These are phyloP conservation scores for Syngnathus floridae DNA, from an alignment of 2,113 vertebrate species.

Conservation along the genomic window DNA sequence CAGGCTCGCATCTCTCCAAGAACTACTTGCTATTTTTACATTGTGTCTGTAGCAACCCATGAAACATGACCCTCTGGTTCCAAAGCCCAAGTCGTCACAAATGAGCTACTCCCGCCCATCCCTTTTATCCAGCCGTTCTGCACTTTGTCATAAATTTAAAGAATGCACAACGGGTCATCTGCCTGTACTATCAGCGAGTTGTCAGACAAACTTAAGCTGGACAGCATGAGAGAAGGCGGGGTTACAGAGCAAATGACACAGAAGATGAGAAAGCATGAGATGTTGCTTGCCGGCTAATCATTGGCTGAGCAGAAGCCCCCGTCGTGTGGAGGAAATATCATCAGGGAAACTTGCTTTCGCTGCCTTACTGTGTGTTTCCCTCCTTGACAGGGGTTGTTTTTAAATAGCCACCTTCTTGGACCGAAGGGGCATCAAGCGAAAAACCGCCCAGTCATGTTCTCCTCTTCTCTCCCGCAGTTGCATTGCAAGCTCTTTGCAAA, in stretches of 20 bases:
- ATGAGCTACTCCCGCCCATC: background rate
- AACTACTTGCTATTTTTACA: background rate
- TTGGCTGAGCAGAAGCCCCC: constrained; percentile 59
- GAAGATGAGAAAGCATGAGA: constrained; percentile 42
- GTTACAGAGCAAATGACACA: constrained; percentile 31
- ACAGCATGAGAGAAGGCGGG: constrained; percentile 46
- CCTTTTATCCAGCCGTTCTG: background rate
- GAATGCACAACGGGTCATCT: background rate
- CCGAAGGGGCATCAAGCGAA: constrained; percentile 48
- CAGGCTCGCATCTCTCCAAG: background rate
- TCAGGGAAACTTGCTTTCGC: constrained; percentile 72
- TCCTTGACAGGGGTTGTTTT: constrained; percentile 70
- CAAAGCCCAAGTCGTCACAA: no score
- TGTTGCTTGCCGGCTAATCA: constrained; percentile 54
- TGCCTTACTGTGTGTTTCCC: constrained; percentile 65
- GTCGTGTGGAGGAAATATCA: constrained; percentile 70
- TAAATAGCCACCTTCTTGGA: constrained; percentile 70
- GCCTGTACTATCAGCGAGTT: background rate
- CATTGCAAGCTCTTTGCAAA: constrained; percentile 75
- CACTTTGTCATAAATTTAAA: background rate
- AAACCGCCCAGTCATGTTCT: constrained; percentile 60
- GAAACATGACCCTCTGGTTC: no score
- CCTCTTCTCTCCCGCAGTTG: constrained; percentile 70
- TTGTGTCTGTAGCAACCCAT: no score
- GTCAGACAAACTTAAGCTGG: background rate